Conservation (phyloP, 2,888 invertebrate genomes). For the Geophilus truncorum region DNA sequence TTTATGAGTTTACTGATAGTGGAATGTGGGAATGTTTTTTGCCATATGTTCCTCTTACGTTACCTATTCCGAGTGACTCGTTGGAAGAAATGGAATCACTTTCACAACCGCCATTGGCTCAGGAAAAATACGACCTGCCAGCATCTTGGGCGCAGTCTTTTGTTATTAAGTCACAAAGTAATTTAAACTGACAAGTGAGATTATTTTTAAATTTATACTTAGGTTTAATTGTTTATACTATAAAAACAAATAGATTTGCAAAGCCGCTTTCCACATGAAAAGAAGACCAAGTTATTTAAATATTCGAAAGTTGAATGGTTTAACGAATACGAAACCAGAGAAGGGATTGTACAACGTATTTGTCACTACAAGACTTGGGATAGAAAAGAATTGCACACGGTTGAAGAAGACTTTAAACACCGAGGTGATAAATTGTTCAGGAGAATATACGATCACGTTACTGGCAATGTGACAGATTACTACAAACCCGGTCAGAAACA, state of each 20-base stretch:
- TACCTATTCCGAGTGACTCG: not conserved
- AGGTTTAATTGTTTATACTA: not conserved
- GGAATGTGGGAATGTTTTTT: slow-evolving; percentile 32
- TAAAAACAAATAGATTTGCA: not conserved
- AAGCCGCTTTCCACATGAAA: slow-evolving; percentile 63
- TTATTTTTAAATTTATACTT: not conserved
- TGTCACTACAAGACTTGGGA: slow-evolving; percentile 31
- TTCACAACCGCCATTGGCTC: not conserved
- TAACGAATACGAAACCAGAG: slow-evolving; percentile 66
- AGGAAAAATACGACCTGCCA: slow-evolving; percentile 22
- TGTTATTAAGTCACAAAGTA: not conserved
- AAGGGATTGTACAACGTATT: slow-evolving; percentile 65
- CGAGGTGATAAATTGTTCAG: slow-evolving; percentile 23
- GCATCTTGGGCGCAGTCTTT: not conserved
- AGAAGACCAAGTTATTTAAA: slow-evolving; percentile 61
- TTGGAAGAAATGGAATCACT: not conserved
- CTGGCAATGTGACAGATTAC: slow-evolving; percentile 14
- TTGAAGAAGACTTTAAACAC: slow-evolving; percentile 27
- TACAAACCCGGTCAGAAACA: slow-evolving; percentile 10
- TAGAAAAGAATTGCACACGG: slow-evolving; percentile 3
- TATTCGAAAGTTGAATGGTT: slow-evolving; percentile 69
- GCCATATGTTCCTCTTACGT: not conserved
- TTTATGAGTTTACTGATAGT: slow-evolving; percentile 25
- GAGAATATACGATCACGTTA: not conserved
- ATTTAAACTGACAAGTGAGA: not conserved